Evolutionary conservation across 2,888 invertebrate species (phyloP).

Genomic region (Scaptomyza cyrtandrae): DNA sequence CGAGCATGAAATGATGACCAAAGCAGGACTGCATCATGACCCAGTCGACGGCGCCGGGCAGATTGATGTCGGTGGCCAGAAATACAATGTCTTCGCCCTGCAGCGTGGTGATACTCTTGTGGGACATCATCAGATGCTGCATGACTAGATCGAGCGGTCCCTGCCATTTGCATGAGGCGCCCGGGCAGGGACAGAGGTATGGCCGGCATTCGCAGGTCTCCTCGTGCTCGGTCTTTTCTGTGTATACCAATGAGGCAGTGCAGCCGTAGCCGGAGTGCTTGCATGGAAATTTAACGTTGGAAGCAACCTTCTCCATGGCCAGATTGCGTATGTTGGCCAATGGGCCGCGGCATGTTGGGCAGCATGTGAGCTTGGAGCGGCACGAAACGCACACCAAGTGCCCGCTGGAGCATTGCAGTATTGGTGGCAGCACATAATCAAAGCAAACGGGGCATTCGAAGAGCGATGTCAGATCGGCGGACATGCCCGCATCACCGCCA

Average conservation of each 20-base stretch:
- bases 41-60: slow-evolving; percentile 99
- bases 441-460: slow-evolving; percentile 99
- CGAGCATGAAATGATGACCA: slow-evolving; percentile 99
- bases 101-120: slow-evolving; percentile 98
- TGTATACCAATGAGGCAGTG: slow-evolving; percentile 94
- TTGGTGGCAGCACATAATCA: slow-evolving; percentile 99
- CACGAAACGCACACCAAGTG: slow-evolving; percentile 99
- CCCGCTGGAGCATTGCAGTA: slow-evolving; percentile 99
- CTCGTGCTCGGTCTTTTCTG: slow-evolving; percentile 99
- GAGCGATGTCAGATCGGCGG: slow-evolving; percentile 94
- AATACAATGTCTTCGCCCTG: slow-evolving; percentile 99
- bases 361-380: slow-evolving; percentile 97
- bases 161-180: slow-evolving; percentile 99
- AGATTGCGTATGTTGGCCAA: slow-evolving; percentile 98
- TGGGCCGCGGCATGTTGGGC: slow-evolving; percentile 99
- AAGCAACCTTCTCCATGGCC: slow-evolving; percentile 99
- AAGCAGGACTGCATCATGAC: slow-evolving; percentile 99
- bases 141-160: slow-evolving; percentile 99
- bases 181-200: slow-evolving; percentile 99
- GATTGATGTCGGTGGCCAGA: slow-evolving; percentile 99
- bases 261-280: slow-evolving; percentile 99
- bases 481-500: slow-evolving; percentile 86
- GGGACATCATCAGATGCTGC: slow-evolving; percentile 98
- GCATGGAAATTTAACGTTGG: slow-evolving; percentile 99
- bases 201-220: slow-evolving; percentile 99